phyloP scores from a whole-genome alignment of 2,888 invertebrate species.

The Beris chalybata region DNA sequence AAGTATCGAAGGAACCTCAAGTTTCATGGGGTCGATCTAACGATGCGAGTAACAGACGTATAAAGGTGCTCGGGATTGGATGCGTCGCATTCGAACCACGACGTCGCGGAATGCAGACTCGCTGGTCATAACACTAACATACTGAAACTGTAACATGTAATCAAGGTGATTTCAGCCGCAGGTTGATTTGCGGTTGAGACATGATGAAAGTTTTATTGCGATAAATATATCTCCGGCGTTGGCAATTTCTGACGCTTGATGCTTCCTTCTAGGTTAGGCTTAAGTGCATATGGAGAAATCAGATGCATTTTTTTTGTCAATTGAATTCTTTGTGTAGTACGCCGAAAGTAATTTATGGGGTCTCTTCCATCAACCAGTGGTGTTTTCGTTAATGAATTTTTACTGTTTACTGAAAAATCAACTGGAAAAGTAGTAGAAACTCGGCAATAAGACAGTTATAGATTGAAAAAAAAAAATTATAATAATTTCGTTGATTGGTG shows the following conservation, averaged over 20 bases:
- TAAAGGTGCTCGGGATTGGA: neutral
- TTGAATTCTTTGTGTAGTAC: slow-evolving; percentile 14
- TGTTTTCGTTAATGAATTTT: neutral
- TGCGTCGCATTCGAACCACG: neutral
- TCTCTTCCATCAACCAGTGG: neutral
- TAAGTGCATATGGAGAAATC: no score
- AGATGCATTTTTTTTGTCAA: slow-evolving; percentile 10
- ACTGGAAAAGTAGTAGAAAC: neutral
- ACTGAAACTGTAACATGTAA: slow-evolving; percentile 31
- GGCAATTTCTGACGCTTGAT: no score
- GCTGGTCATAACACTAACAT: slow-evolving; percentile 25
- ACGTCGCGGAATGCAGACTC: slow-evolving; percentile 6
- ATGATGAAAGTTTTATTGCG: slow-evolving; percentile 30
- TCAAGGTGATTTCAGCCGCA: slow-evolving; percentile 30
- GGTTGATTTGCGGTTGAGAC: slow-evolving; percentile 32
- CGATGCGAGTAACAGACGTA: neutral
- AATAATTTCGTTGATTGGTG: neutral
- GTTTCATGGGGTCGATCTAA: neutral
- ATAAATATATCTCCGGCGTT: slow-evolving; percentile 1
- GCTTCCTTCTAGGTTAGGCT: no score
- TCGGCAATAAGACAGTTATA: neutral
- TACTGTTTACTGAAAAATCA: no score
- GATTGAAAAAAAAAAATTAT: slow-evolving; percentile 15
- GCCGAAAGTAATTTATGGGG: slow-evolving; percentile 24
- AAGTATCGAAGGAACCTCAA: no score